These are phyloP conservation scores for Hetaerina americana DNA, from an alignment of 1,140 invertebrate species.

Conservation along the genomic window DNA sequence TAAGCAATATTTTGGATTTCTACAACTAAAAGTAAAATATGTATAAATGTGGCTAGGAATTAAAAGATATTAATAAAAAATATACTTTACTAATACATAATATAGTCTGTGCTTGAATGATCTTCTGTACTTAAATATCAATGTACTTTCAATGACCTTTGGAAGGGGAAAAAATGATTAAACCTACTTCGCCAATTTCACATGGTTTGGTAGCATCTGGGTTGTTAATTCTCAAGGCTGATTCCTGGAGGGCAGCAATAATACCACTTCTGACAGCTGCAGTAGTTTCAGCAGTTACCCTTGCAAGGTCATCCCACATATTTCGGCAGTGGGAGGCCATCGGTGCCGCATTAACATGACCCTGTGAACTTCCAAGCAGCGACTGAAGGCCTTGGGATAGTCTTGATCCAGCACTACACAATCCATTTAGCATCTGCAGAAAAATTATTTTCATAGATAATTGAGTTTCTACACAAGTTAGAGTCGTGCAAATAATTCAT, in stretches of 20 bases:
- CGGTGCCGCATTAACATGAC: slow-evolving; percentile 36
- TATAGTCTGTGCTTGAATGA: too few species aligned
- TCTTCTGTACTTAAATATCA: too few species aligned
- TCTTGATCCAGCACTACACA: slow-evolving; percentile 43
- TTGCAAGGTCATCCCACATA: slow-evolving; percentile 2
- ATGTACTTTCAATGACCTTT: too few species aligned
- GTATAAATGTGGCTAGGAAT: too few species aligned
- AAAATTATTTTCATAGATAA: too few species aligned
- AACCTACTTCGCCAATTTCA: background rate
- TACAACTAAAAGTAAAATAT: too few species aligned
- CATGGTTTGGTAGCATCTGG: background rate
- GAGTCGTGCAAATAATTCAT: too few species aligned
- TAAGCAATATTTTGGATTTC: too few species aligned
- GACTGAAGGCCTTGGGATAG: slow-evolving; percentile 39
- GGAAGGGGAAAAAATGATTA: too few species aligned
- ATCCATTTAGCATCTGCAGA: slow-evolving; percentile 42
- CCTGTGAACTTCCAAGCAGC: slow-evolving; percentile 23
- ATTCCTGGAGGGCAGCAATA: background rate
- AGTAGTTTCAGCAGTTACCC: background rate
- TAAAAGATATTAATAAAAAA: too few species aligned
- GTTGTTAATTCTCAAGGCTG: background rate
- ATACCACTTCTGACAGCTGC: background rate
- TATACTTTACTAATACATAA: too few species aligned
- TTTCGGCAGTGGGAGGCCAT: slow-evolving; percentile 38
- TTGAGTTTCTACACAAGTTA: too few species aligned